These are phyloP conservation scores for Distichodus sexfasciatus DNA, from an alignment of 2,797 vertebrate genomes.

Conservation along the genomic window DNA sequence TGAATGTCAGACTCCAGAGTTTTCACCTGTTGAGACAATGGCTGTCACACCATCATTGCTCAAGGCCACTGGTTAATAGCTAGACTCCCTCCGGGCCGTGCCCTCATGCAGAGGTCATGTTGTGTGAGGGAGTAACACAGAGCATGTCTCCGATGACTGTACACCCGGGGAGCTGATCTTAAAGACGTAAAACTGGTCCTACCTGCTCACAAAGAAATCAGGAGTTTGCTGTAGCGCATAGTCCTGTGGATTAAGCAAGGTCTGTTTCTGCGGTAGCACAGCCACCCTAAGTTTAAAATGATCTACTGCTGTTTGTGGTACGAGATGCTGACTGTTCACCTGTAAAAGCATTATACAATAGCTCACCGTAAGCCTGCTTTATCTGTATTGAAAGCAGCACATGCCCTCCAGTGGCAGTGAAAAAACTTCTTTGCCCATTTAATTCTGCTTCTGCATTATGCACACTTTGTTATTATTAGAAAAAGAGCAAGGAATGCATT, in stretches of 20 bases:
- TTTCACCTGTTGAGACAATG: constrained; percentile 58
- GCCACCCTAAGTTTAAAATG: constrained; percentile 25
- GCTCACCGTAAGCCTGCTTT: constrained; percentile 3
- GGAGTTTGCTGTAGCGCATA: constrained; percentile 36
- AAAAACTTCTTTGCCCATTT: neutral
- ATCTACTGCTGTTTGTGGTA: constrained; percentile 22
- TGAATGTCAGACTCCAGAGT: constrained; percentile 49
- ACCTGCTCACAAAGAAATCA: constrained; percentile 52
- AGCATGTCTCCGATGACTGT: constrained; percentile 44
- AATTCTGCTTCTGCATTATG: neutral
- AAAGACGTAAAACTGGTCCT: constrained; percentile 43
- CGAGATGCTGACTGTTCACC: constrained; percentile 25
- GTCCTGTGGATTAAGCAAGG: neutral
- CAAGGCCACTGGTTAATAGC: constrained; percentile 73
- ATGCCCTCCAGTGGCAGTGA: neutral
- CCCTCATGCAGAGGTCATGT: constrained; percentile 66
- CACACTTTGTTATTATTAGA: constrained; percentile 5
- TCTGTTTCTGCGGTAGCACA: no score
- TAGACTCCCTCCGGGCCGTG: constrained; percentile 61
- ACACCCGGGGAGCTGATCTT: constrained; percentile 22
- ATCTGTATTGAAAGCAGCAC: neutral
- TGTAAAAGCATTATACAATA: constrained; percentile 13
- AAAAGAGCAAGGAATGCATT: neutral
- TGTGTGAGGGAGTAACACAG: constrained; percentile 42
- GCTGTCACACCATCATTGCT: constrained; percentile 59